Evolutionary conservation across 1,140 invertebrate genomes (phyloP), one percentile per base, ranked within the genome.

Genomic region (Bathynomus jamesi): DNA sequence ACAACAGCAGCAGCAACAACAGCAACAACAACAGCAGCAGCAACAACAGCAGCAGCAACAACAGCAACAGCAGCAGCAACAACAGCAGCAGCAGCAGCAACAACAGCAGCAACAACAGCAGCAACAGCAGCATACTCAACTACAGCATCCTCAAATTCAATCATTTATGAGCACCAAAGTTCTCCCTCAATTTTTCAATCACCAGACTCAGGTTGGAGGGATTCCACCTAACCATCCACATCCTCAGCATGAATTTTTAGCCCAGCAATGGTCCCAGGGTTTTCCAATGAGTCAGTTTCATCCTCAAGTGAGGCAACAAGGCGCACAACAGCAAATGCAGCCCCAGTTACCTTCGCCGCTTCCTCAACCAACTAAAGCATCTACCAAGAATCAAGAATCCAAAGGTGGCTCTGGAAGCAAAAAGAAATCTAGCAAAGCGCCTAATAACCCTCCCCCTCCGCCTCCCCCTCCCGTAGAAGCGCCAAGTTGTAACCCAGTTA

Each of bases 21-120:
- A 69, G 28, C 69, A 65, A 28, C 67, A 69, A 64, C 53, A 65
- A 28, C 69, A 67, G 65, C 70, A 68, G 32, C 71, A 69, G 28
- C 67, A 60, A 25, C 60, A 70, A 24, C 21, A 46, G 21, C 65
- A 71, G 28, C 74, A 69, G 61, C 68, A 64, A 40, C 67, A 68
- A 28, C 61, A 30, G 29, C 72, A 64, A 32, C 73, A 71, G 30
- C 31, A 64, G 25, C 72, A 72, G 32, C 65, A 67, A 25, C 40
- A 67, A 1, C 28, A 64, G 21, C 64, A 64, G n/a, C 67, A 62
- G 28, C 61, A 71, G 61, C 61, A 66, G 32, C 32, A 72, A 61
- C 28, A 61, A 53, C 10, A 63, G 24, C 30, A 28, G 60, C 68
- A 63, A 28, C 30, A 60, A 8, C 27, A 29, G 24, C 65, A 67